Base-by-base conservation (phyloP, 1,140 invertebrate genomes). In the Physella acuta region DNA sequence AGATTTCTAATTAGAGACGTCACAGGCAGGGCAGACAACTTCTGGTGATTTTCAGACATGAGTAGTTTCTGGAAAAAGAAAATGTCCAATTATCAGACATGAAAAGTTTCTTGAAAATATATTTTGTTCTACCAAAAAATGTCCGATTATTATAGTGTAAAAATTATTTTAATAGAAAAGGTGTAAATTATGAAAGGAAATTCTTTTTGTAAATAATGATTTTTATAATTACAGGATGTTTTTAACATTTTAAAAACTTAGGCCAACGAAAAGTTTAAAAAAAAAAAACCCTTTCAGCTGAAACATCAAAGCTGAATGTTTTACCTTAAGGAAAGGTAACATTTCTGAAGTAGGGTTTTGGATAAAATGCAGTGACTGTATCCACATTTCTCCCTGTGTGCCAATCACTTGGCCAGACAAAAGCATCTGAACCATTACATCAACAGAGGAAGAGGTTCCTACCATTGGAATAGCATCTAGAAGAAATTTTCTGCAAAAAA, bases 381-480 rank as follows among this genome's bases (percentile, higher is more conserved):
- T 85, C 93, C 94, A 97, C 36, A 90, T 89, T 17, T 90, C 87
- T 31, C 88, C 85, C 1, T 87, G 90, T 0, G 86, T 85, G 36
- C 88, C 85, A 30, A 88, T 84, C 0, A 93, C 85, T 72, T 92
- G 88, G 1, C 90, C 89, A 20, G 86, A 89, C 70, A 87, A 89
- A 59, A 95, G 91, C 71, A 93, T 86, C 78, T 94, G 90, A 59
- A 90, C 90, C 89, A 96, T 95, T 3, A 95, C 81, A 36, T 88
- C 88, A 1, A 94, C 89, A 0, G 93, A 91, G 0, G 90, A 91
- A 0, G 89, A 88, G 55, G 91, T 95, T 0, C 91, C 91, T 20
- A 94, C 89, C 81, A 91, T 92, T 1, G 93, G 93, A 0, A 97
- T 81, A 3, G 93, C 92, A 81, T 95, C 92, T 51, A 82, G 69